Evolutionary conservation across 2,113 vertebrate genomes (phyloP).

Genomic region (Aphyosemion australe): DNA sequence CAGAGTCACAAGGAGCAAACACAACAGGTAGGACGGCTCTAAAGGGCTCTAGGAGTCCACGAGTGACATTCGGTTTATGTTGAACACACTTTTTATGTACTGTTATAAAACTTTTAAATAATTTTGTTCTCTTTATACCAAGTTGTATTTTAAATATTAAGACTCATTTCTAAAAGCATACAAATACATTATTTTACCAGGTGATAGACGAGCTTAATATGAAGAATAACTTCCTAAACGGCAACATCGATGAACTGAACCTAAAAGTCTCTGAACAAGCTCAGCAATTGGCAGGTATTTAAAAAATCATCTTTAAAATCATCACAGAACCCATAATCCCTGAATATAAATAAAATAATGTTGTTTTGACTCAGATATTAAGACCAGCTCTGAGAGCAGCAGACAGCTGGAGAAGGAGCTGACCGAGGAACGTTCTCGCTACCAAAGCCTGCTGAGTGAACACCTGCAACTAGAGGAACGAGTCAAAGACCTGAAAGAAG

Average conservation of each 20-base stretch:
- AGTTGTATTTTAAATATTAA: not conserved
- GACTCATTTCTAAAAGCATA: not conserved
- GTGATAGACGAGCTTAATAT: constrained; percentile 87
- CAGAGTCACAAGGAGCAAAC: constrained; percentile 83
- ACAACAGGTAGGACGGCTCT: constrained; percentile 77
- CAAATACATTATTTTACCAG: constrained; percentile 64
- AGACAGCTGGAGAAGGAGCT: constrained; percentile 88
- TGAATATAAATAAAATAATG: not conserved
- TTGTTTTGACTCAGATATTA: constrained; percentile 78
- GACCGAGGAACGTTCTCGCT: constrained; percentile 87
- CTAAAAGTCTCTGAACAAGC: constrained; percentile 83
- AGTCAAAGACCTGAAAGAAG: constrained; percentile 88
- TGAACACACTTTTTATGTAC: too few relatives aligned
- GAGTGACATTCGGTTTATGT: too few relatives aligned
- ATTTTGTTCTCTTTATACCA: not conserved
- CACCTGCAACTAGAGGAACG: constrained; percentile 90
- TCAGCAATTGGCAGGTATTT: constrained; percentile 85
- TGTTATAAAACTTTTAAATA: not conserved
- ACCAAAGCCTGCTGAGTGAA: constrained; percentile 93
- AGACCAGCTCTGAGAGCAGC: constrained; percentile 79
- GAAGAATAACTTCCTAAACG: constrained; percentile 86
- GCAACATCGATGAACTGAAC: constrained; percentile 87
- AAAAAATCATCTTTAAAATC: not conserved
- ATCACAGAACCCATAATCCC: not conserved
- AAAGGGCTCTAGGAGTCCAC: too few relatives aligned